Base-by-base conservation (phyloP, 2,113 vertebrate genomes). In the Bubo blakistoni region DNA sequence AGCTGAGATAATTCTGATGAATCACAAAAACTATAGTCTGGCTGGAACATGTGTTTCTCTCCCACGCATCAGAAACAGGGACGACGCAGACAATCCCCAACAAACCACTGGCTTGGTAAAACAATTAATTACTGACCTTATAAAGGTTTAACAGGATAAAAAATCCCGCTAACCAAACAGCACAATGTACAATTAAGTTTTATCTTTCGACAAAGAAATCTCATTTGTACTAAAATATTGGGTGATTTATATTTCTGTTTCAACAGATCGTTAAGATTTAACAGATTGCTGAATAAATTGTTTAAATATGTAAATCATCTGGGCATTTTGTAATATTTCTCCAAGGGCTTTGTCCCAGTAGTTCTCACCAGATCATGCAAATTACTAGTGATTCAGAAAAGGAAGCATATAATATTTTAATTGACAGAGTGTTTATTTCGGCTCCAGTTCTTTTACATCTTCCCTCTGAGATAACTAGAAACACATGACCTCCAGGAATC, bases 241-340 rank as follows among this genome's bases (percentile, higher is more conserved):
- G 34, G 36, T 81, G 76, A 93, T 88, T 93, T 86, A 77, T 88
- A 84, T 76, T 95, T 95, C 89, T 81, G 38, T 86, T 97, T 96
- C 91, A 95, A 74, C 78, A 65, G 61, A 90, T 84, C n/a, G 5
- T 92, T 93, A 95, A 91, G 88, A 85, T 94, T 92, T 90, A 96
- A 85, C 69, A 90, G 95, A 93, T 86, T 94, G 94, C 49, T 79
- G 72, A 96, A 95, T 90, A 92, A 94, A 94, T 90, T 79, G 80
- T 96, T 96, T 77, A 90, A 97, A 96, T 76, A 96, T 93, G 90
- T 86, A 97, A 94, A 96, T 96, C 61, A 79, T 85, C 65, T 82
- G 88, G 86, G 85, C 77, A 94, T 96, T 94, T 82, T 79, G 73
- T 70, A 95, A 49, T 94, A 95, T 89, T 94, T 87, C 96, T 96